phyloP scores from a whole-genome alignment of 2,888 invertebrate genomes.

The Tipula unca region DNA sequence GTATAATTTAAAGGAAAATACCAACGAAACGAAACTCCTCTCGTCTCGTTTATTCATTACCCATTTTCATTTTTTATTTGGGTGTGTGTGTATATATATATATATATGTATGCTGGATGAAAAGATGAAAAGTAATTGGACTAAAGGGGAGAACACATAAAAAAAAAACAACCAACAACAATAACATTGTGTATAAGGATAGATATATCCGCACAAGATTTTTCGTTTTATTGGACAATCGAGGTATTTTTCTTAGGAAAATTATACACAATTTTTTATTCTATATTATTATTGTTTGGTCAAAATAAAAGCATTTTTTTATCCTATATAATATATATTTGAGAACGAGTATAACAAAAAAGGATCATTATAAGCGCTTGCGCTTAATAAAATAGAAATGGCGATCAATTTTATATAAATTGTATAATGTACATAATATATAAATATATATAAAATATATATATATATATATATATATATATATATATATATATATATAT shows the following conservation, averaged over 20 bases:
- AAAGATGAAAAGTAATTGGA: slow-evolving; percentile 18
- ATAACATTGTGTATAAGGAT: background rate
- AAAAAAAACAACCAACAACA: background rate
- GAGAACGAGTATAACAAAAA: background rate
- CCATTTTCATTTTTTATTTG: background rate
- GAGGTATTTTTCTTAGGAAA: slow-evolving; percentile 15
- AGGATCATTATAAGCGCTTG: slow-evolving; percentile 19
- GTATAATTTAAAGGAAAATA: background rate
- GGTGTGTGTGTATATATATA: background rate
- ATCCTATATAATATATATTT: background rate
- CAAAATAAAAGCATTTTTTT: slow-evolving; percentile 9
- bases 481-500: background rate
- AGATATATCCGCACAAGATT: background rate
- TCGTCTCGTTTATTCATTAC: background rate
- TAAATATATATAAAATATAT: background rate
- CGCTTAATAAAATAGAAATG: slow-evolving; percentile 19
- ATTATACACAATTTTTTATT: background rate
- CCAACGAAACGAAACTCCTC: background rate
- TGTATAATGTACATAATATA: too few species aligned
- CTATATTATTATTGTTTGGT: background rate
- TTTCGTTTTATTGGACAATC: slow-evolving; percentile 16
- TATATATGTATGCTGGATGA: background rate
- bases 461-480: background rate
- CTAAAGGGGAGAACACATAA: slow-evolving; percentile 15
- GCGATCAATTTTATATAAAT: slow-evolving; percentile 14